These are phyloP conservation scores for Acipenser ruthenus DNA, from an alignment of 2,797 vertebrate genomes.

Conservation along the genomic window DNA sequence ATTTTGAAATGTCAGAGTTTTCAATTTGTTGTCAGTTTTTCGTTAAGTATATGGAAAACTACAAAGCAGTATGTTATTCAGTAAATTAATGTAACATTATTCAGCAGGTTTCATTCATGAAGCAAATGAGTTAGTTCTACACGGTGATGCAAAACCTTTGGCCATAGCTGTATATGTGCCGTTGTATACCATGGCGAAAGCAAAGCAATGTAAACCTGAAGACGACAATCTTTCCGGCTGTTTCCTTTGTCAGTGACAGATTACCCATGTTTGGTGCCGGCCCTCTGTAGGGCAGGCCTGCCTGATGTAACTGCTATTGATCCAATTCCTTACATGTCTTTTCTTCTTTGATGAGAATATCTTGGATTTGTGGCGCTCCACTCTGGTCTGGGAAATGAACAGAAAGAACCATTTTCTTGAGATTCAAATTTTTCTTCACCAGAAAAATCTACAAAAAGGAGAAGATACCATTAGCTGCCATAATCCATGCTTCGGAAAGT, in stretches of 20 bases:
- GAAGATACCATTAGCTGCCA: not conserved
- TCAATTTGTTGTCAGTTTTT: too few relatives aligned
- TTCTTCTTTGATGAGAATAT: slow-evolving; percentile 71
- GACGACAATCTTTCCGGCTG: not conserved
- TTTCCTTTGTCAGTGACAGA: too few relatives aligned
- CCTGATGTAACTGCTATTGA: not conserved
- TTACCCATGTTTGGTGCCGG: too few relatives aligned
- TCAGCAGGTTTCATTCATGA: too few relatives aligned
- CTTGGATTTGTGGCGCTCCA: slow-evolving; percentile 24
- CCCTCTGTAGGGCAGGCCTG: too few relatives aligned
- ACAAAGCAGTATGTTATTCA: too few relatives aligned
- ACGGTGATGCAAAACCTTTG: not conserved
- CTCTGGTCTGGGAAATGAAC: slow-evolving; percentile 54
- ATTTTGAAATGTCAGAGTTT: too few relatives aligned
- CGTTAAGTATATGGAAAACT: too few relatives aligned
- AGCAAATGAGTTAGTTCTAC: not conserved
- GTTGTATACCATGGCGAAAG: not conserved
- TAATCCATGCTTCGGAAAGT: slow-evolving; percentile 5
- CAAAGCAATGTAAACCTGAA: not conserved
- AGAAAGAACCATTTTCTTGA: slow-evolving; percentile 58
- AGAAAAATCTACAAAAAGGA: slow-evolving; percentile 53
- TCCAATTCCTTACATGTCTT: slow-evolving; percentile 66
- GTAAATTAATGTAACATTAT: too few relatives aligned
- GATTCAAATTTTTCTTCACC: slow-evolving; percentile 57
- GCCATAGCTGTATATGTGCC: not conserved